Evolutionary conservation across 2,888 invertebrate species (phyloP), one percentile per base, ranked within the genome.

Genomic region (Callosobruchus maculatus): DNA sequence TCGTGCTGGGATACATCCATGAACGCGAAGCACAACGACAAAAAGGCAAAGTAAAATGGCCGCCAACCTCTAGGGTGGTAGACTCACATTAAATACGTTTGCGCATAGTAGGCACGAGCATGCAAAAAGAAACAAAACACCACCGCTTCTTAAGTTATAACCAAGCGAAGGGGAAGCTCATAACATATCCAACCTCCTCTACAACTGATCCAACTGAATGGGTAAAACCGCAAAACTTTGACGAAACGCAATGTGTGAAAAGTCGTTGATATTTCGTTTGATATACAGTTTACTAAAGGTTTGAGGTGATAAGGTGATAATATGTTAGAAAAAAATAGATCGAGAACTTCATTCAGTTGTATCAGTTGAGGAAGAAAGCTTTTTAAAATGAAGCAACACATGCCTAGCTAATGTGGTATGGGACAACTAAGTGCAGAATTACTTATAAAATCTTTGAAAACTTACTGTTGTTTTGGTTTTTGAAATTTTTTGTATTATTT

Each of bases 391-490:
- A 49, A 49, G 49, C 49, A n/a, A n/a, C n/a, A n/a, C n/a, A n/a
- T n/a, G n/a, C n/a, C n/a, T n/a, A n/a, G n/a, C n/a, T n/a, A n/a
- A n/a, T n/a, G 26, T 26, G 2, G 7, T 26, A 26, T 7, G 7
- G 7, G 7, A 26, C 13, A 13, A 13, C 18, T 49, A 49, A 49
- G 49, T 49, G 18, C 18, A 49, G 49, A 26, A 18, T 18, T 49
- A 49, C 49, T 49, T 7, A 49, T 49, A 68, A 68, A 22, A 68
- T n/a, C 7, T 67, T n/a, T n/a, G 68, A 22, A 26, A 75, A 84
- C 83, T 84, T 83, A 84, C 83, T 75, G 82, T 81, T 81, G 74
- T 79, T 76, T 78, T 79, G 79, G 77, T 78, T 80, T 78, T 76
- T 79, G 79, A 73, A 79, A 77, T 80, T 80, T 80, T 80, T 78